phyloP scores from a whole-genome alignment of 2,113 vertebrate species.

The Erythrolamprus reginae region DNA sequence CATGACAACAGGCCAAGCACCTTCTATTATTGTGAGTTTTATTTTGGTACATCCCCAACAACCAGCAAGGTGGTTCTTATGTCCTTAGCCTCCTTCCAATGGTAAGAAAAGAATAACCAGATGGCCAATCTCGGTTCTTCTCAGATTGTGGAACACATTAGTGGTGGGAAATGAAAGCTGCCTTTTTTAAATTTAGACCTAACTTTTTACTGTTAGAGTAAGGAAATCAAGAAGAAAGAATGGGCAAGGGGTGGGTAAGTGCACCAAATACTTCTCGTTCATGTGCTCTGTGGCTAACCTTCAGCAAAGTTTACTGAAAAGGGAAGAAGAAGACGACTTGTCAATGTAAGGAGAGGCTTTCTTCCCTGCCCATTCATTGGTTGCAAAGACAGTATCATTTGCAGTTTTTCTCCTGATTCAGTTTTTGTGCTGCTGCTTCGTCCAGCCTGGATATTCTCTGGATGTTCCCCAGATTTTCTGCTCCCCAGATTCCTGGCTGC shows the following conservation, averaged over 20 bases:
- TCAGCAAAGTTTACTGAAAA: background rate
- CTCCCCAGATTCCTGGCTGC: background rate
- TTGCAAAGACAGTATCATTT: background rate
- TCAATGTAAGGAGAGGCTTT: background rate
- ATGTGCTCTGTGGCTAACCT: background rate
- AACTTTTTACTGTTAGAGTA: background rate
- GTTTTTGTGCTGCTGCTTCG: background rate
- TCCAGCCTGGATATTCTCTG: background rate
- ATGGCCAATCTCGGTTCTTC: background rate
- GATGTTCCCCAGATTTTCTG: background rate
- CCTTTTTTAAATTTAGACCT: background rate
- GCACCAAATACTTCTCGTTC: background rate
- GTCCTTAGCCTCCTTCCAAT: background rate
- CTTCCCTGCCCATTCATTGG: background rate
- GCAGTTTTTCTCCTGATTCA: background rate
- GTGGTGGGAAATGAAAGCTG: background rate
- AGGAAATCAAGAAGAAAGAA: background rate
- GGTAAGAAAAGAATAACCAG: background rate
- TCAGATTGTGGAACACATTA: background rate
- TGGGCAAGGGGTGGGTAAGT: background rate
- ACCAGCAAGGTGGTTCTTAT: background rate
- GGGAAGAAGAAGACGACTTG: background rate
- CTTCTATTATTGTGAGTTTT: slow-evolving; percentile 2
- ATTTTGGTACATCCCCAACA: background rate
- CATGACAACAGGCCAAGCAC: slow-evolving; percentile 5